Evolutionary conservation across 2,888 invertebrate species (phyloP).

Genomic region (Lypha dubia): DNA sequence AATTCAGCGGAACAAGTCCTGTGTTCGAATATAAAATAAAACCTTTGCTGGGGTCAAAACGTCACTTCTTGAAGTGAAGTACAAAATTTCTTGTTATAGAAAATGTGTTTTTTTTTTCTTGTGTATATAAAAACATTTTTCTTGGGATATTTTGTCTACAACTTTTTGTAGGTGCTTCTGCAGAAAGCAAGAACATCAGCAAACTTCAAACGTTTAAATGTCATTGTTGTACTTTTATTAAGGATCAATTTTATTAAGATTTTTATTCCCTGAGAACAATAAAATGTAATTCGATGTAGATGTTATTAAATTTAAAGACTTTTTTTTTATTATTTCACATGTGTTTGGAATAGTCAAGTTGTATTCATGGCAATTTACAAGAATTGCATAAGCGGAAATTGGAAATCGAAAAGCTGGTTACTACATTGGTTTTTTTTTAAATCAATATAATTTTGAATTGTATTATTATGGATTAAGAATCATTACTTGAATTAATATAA

Average conservation of each 20-base stretch:
- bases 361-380: not conserved
- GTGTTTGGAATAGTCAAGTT: not conserved
- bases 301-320: constrained; percentile 32
- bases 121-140: not conserved
- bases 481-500: too few relatives aligned
- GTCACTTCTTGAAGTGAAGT: not conserved
- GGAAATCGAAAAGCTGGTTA: too few relatives aligned
- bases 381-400: not conserved
- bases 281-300: constrained; percentile 38
- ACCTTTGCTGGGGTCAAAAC: not conserved
- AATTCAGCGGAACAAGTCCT: constrained; percentile 44
- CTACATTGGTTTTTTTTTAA: too few relatives aligned
- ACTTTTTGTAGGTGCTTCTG: constrained; percentile 36
- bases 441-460: too few relatives aligned
- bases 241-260: constrained; percentile 38
- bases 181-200: not conserved
- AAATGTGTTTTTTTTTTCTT: too few relatives aligned
- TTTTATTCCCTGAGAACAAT: constrained; percentile 34
- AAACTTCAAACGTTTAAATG: constrained; percentile 68
- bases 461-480: too few relatives aligned
- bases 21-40: not conserved
- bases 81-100: not conserved
- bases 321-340: not conserved
- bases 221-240: constrained; percentile 26
- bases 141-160: not conserved